Base-by-base conservation (phyloP, 2,888 invertebrate species). In the Erebia ligea region DNA sequence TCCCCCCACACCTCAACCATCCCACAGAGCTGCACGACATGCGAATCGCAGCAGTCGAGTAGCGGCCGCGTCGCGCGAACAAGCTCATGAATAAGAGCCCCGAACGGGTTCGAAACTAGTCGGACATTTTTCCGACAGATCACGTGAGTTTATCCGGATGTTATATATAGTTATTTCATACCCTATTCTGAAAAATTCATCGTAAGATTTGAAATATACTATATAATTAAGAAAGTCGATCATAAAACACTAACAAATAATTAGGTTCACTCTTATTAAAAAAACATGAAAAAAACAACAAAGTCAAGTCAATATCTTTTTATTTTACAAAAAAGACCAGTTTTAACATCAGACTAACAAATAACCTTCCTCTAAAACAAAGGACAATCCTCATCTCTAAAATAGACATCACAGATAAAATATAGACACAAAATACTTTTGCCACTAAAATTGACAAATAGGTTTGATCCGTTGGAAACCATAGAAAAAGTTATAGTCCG, bases 361-460 rank as follows among this genome's bases (percentile, higher is more conserved):
- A 83, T 84, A 25, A 58, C 58, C 81, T 82, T 78, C 80, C 75
- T 78, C 81, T 81, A 77, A 82, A 87, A 75, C 82, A 82, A 52
- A 86, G 86, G 83, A 84, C 83, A 86, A 80, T 48, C 78, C 75
- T 82, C 81, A 78, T 81, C 80, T 86, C 86, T 90, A 90, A 86
- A 90, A 88, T 91, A 91, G 87, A 90, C 91, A 91, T 92, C 92
- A 91, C 91, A 91, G 91, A 89, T 89, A 91, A 91, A 91, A 90
- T 89, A 90, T 88, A 91, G 86, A 85, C 84, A 89, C 86, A 88
- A 85, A 88, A 87, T 87, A 86, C 75, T 81, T 85, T 86, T 84
- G 84, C 82, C 85, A 84, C 85, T 83, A 84, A 85, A 62, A 67
- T 58, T n/a, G 45, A 34, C 25, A 15, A n/a, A 40, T 56, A 34